Evolutionary conservation across 1,140 invertebrate species (phyloP).

Genomic region (Bactericera cockerelli): DNA sequence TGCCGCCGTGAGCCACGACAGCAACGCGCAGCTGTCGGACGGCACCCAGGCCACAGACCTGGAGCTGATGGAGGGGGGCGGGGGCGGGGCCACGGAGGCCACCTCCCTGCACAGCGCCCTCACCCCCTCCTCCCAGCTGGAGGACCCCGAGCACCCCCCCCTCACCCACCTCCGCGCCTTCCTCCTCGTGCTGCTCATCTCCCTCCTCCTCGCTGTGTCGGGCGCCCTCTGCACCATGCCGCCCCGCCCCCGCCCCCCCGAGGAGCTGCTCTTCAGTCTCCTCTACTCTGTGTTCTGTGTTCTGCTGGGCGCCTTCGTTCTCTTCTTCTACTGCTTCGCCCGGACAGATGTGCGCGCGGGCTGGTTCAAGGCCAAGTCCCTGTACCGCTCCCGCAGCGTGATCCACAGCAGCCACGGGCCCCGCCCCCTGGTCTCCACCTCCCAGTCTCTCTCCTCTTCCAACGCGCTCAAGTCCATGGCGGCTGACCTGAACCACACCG

Average conservation of each 20-base stretch:
- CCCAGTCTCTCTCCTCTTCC: not conserved
- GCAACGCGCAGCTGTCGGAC: conserved; percentile 55
- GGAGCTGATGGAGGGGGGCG: conserved; percentile 43
- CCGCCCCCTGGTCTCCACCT: conserved; percentile 17
- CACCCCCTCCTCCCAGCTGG: conserved; percentile 50
- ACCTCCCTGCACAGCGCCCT: conserved; percentile 43
- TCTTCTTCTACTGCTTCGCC: conserved; percentile 72
- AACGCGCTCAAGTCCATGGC: conserved; percentile 33
- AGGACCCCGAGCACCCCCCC: conserved; percentile 66
- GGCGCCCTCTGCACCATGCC: conserved; percentile 50
- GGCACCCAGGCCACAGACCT: conserved; percentile 50
- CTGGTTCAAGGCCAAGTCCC: conserved; percentile 33
- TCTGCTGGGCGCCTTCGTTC: conserved; percentile 60
- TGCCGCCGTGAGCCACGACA: conserved; percentile 44
- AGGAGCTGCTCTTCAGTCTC: conserved; percentile 62
- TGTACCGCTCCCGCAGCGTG: conserved; percentile 19
- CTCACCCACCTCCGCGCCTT: conserved; percentile 64
- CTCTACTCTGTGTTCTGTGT: conserved; percentile 53
- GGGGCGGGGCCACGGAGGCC: conserved; percentile 28
- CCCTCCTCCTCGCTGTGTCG: conserved; percentile 54
- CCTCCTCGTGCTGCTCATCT: conserved; percentile 58
- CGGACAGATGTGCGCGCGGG: conserved; percentile 61
- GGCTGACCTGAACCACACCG: conserved; percentile 26
- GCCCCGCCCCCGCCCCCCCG: conserved; percentile 45
- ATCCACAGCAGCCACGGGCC: conserved; percentile 15